These are phyloP conservation scores for Fulmarus glacialis DNA, from an alignment of 2,113 vertebrate genomes.

Conservation along the genomic window DNA sequence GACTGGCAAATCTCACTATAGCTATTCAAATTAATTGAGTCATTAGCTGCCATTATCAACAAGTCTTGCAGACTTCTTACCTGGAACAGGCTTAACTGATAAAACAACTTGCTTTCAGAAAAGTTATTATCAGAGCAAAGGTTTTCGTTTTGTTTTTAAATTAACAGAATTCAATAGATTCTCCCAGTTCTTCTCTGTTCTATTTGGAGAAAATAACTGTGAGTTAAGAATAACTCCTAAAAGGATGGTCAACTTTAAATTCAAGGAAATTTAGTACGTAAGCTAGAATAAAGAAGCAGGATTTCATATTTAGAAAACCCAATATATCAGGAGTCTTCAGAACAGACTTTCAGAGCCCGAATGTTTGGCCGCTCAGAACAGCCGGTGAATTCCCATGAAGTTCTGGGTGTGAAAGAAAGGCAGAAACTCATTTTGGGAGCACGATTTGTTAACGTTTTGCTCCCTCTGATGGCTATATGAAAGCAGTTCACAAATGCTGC, in stretches of 20 bases:
- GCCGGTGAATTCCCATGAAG: neutral
- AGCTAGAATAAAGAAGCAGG: neutral
- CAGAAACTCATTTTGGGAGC: neutral
- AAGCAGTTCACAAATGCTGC: neutral
- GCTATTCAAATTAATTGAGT: neutral
- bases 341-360: neutral
- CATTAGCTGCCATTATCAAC: neutral
- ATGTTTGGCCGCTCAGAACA: neutral
- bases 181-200: neutral
- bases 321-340: neutral
- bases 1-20: neutral
- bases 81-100: neutral
- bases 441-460: neutral
- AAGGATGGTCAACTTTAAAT: neutral
- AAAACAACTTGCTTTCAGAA: neutral
- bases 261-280: neutral
- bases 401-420: neutral
- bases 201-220: neutral
- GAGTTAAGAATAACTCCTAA: neutral
- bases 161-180: neutral
- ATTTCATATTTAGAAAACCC: neutral
- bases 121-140: neutral
- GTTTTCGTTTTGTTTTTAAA: neutral
- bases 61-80: neutral
- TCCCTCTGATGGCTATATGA: slow-evolving; percentile 17